These are phyloP conservation scores for Gymnothorax reevesii DNA, from an alignment of 2,797 vertebrate genomes.

Conservation along the genomic window DNA sequence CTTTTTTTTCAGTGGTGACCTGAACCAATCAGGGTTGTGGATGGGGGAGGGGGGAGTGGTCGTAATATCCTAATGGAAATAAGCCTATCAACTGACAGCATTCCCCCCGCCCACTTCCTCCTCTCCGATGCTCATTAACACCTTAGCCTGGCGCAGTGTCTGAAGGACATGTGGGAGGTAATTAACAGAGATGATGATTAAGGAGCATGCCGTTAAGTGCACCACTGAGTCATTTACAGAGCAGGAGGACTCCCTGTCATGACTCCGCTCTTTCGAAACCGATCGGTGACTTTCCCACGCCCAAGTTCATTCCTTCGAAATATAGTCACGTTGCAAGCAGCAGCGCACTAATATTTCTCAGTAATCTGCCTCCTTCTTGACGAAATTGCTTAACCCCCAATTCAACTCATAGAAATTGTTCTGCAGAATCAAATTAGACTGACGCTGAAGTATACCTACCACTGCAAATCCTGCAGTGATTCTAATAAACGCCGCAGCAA, in stretches of 20 bases:
- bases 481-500: not conserved
- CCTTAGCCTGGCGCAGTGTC: conserved; percentile 56
- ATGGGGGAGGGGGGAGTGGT: not conserved
- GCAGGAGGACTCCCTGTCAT: not conserved
- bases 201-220: conserved; percentile 54
- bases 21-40: not conserved
- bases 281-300: not conserved
- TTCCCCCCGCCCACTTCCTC: conserved; percentile 49
- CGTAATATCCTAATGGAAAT: not conserved
- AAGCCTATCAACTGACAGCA: conserved; percentile 36
- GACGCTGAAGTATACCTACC: not conserved
- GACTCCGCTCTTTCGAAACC: not conserved
- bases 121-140: conserved; percentile 69
- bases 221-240: conserved; percentile 28
- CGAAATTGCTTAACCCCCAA: not conserved
- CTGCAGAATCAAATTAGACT: not conserved
- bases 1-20: not conserved
- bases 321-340: no score
- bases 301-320: not conserved
- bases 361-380: not conserved
- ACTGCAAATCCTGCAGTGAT: not conserved
- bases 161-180: conserved; percentile 61
- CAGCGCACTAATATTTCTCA: not conserved
- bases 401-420: not conserved
- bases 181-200: conserved; percentile 72